phyloP scores from a whole-genome alignment of 2,797 vertebrate species.

The Rachycentron canadum region DNA sequence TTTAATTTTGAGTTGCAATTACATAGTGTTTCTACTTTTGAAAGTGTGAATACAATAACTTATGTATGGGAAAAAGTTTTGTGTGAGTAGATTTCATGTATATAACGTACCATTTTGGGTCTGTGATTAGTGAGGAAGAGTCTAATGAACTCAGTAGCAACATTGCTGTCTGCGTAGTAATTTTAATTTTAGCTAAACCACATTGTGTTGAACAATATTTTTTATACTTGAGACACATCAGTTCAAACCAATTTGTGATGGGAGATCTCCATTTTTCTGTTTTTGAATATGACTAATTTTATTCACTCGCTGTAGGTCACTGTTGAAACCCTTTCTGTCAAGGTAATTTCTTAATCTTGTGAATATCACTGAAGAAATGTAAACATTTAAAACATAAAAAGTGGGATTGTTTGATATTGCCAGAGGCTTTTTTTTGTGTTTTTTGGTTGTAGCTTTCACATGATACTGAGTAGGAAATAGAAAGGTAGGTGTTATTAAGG shows the following conservation, averaged over 20 bases:
- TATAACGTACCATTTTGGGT: constrained; percentile 44
- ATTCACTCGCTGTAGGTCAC: constrained; percentile 47
- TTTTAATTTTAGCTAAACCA: constrained; percentile 54
- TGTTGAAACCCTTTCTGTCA: constrained; percentile 30
- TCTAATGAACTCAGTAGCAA: constrained; percentile 36
- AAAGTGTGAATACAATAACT: constrained; percentile 61
- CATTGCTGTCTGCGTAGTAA: constrained; percentile 36
- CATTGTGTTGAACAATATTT: constrained; percentile 62
- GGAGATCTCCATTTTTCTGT: constrained; percentile 47
- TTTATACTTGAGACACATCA: constrained; percentile 67
- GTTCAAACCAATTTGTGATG: constrained; percentile 54
- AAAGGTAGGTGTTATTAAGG: no score
- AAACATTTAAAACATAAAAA: constrained; percentile 42
- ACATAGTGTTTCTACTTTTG: constrained; percentile 47
- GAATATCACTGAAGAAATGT: constrained; percentile 60
- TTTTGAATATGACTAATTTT: constrained; percentile 40
- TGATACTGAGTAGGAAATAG: constrained; percentile 35
- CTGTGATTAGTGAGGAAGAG: constrained; percentile 42
- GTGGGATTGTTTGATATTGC: constrained; percentile 10
- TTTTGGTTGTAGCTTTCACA: constrained; percentile 26
- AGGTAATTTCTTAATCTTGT: constrained; percentile 68
- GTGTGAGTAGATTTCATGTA: constrained; percentile 57
- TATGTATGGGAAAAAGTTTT: constrained; percentile 53
- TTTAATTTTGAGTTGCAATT: constrained; percentile 54
- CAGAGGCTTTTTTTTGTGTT: constrained; percentile 21